phyloP scores from a whole-genome alignment of 2,113 vertebrate species.

The Oophaga pumilio region DNA sequence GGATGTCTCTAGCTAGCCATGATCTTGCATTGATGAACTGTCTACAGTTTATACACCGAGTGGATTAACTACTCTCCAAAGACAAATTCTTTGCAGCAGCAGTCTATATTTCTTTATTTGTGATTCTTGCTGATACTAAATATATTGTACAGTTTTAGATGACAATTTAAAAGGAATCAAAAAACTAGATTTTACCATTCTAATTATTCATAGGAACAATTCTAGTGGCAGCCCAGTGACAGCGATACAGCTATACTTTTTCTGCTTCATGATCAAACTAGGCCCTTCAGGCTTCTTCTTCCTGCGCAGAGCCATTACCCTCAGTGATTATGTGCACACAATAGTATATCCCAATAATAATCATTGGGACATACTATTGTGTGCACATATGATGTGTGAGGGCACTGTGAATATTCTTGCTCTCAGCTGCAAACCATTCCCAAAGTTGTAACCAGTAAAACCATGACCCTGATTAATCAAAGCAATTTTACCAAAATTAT shows the following conservation, averaged over 20 bases:
- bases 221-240: not conserved
- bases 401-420: too few species aligned
- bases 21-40: slow-evolving; percentile 46
- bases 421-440: too few species aligned
- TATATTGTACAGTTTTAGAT: not conserved
- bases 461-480: too few species aligned
- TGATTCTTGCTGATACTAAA: not conserved
- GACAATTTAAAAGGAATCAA: not conserved
- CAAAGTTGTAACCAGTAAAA: too few species aligned
- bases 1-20: slow-evolving; percentile 19
- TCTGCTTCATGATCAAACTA: not conserved
- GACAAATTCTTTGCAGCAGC: not conserved
- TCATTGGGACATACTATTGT: too few species aligned
- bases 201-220: not conserved
- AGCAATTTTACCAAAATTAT: too few species aligned
- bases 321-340: too few species aligned
- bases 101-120: slow-evolving; percentile 11
- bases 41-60: slow-evolving; percentile 22
- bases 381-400: too few species aligned
- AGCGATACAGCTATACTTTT: not conserved
- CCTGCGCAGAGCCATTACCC: too few species aligned
- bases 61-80: slow-evolving; percentile 19
- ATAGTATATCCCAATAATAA: too few species aligned
- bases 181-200: not conserved
- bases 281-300: not conserved